Conservation (phyloP, 2,888 invertebrate species). For the Heterodera filipjevi region DNA sequence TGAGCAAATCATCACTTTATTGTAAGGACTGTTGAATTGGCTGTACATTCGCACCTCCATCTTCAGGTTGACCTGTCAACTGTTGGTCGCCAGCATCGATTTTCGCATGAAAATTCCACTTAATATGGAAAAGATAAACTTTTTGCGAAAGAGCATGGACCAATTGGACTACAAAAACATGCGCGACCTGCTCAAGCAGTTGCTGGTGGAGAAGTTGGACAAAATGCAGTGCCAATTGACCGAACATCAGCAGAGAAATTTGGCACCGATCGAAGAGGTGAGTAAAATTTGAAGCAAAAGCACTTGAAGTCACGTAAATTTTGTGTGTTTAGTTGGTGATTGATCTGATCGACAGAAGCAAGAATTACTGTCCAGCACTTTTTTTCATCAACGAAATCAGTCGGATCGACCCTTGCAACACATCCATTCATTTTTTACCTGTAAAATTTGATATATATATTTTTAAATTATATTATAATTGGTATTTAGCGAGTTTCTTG, state of each 20-base stretch:
- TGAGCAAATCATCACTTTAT: slow-evolving; percentile 34
- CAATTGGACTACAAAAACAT: slow-evolving; percentile 47
- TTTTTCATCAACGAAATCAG: slow-evolving; percentile 47
- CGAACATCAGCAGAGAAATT: slow-evolving; percentile 43
- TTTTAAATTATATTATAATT: background rate
- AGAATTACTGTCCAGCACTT: slow-evolving; percentile 42
- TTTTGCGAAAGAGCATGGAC: slow-evolving; percentile 40
- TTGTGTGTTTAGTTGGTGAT: slow-evolving; percentile 35
- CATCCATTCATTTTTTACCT: slow-evolving; percentile 40
- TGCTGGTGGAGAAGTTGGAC: slow-evolving; percentile 44
- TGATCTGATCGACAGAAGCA: slow-evolving; percentile 42
- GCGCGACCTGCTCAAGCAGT: slow-evolving; percentile 43
- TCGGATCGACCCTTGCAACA: slow-evolving; percentile 31
- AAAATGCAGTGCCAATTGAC: slow-evolving; percentile 33
- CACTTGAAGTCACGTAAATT: background rate
- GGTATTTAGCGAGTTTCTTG: slow-evolving; percentile 41
- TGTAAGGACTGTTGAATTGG: slow-evolving; percentile 32
- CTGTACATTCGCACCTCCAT: too few relatives aligned
- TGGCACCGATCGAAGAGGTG: slow-evolving; percentile 39
- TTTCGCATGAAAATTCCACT: slow-evolving; percentile 38
- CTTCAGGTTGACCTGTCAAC: slow-evolving; percentile 36
- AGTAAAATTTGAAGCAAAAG: slow-evolving; percentile 5
- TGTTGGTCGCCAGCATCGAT: slow-evolving; percentile 37
- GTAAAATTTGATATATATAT: slow-evolving; percentile 15
- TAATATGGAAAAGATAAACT: slow-evolving; percentile 36